A percentile compares a stretch with the other conserved stretches of the same genome.
Conservation (phyloP, 1,140 invertebrate genomes). For the Psix sp. region DNA sequence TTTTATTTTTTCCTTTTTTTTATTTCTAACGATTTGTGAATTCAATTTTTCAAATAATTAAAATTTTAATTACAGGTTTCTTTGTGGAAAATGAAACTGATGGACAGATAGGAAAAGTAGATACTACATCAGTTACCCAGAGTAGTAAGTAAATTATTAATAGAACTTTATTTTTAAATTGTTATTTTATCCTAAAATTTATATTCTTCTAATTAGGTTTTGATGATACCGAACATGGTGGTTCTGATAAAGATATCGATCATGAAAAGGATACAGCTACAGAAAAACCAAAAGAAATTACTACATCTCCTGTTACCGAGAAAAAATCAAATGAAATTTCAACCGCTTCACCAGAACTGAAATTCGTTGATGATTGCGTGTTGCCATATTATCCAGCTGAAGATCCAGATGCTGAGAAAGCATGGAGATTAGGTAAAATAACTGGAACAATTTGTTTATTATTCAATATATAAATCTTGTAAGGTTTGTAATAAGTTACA, state of each 20-base stretch:
- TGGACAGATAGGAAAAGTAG: slow-evolving; percentile 39
- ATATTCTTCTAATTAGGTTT: slow-evolving; percentile 53
- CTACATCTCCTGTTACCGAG: slow-evolving; percentile 8
- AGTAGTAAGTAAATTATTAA: slow-evolving; percentile 56
- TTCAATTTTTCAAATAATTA: no score
- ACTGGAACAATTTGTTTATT: slow-evolving; percentile 12
- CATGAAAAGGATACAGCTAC: slow-evolving; percentile 40
- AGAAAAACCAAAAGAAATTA: slow-evolving; percentile 35
- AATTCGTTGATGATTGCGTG: slow-evolving; percentile 66
- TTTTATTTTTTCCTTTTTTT: no score
- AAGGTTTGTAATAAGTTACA: slow-evolving; percentile 6
- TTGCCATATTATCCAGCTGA: slow-evolving; percentile 69
- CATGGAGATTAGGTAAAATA: slow-evolving; percentile 76
- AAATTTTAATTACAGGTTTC: no score
- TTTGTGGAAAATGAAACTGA: slow-evolving; percentile 28
- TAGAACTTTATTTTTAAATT: not conserved
- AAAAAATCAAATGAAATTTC: slow-evolving; percentile 37
- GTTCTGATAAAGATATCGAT: slow-evolving; percentile 17
- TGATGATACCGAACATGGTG: slow-evolving; percentile 59
- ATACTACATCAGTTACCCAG: slow-evolving; percentile 59
- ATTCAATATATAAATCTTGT: slow-evolving; percentile 6
- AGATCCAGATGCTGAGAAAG: slow-evolving; percentile 68
- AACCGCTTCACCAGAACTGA: slow-evolving; percentile 37
- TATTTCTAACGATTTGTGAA: no score
- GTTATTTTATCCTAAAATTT: no score